Conservation (phyloP, 2,888 invertebrate species). For the Agrotis clavis region DNA sequence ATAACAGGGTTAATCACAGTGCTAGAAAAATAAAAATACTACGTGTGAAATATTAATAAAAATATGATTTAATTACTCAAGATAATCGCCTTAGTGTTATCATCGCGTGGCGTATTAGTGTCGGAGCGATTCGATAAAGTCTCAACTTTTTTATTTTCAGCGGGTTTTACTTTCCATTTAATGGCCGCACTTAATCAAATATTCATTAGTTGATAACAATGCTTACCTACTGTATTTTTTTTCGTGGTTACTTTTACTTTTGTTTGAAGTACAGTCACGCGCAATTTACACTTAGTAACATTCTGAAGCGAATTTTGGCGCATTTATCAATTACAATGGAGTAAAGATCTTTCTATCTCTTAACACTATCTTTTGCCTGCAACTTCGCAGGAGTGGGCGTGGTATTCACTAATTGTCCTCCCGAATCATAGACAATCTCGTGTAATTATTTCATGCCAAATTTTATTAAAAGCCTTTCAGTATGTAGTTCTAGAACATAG, state of each 20-base stretch:
- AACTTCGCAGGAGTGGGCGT: too few relatives aligned
- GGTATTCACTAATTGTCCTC: too few relatives aligned
- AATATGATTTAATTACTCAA: constrained; percentile 80
- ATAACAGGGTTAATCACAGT: constrained; percentile 56
- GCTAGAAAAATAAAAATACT: constrained; percentile 55
- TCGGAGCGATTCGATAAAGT: constrained; percentile 79
- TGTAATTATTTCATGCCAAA: too few relatives aligned
- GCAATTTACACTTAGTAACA: not conserved
- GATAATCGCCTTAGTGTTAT: constrained; percentile 79
- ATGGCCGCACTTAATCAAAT: constrained; percentile 73
- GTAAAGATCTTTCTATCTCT: too few relatives aligned
- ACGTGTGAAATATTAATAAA: constrained; percentile 73
- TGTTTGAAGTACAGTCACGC: not conserved
- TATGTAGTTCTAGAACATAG: too few relatives aligned
- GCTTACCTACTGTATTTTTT: constrained; percentile 50
- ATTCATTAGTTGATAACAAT: constrained; percentile 72
- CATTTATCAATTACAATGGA: not conserved
- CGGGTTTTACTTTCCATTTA: constrained; percentile 65
- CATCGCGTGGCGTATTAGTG: constrained; percentile 86
- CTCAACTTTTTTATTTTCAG: constrained; percentile 67
- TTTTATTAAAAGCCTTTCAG: too few relatives aligned
- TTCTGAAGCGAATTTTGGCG: not conserved
- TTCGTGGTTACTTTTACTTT: constrained; percentile 22
- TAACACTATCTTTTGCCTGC: too few relatives aligned
- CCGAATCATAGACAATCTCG: too few relatives aligned